These are phyloP conservation scores for Heliconius himera DNA, from an alignment of 1,140 invertebrate species.

Conservation along the genomic window DNA sequence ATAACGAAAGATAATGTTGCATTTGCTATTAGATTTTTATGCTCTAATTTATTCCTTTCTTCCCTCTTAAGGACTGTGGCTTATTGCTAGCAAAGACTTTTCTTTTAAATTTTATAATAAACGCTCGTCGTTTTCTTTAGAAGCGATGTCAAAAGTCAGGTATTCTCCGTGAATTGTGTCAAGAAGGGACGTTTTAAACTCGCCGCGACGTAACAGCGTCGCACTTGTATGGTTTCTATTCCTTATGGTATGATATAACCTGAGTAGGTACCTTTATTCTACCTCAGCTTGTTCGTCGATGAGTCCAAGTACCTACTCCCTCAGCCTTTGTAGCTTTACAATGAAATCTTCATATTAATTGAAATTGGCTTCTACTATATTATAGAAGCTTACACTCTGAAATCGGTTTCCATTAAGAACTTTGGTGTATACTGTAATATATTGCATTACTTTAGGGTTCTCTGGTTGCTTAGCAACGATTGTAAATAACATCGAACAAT, in stretches of 20 bases:
- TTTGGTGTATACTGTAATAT: neutral
- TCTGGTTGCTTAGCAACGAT: too few species aligned
- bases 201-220: constrained; percentile 39
- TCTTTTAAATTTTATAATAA: constrained; percentile 11
- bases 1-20: neutral
- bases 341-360: constrained; percentile 1
- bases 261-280: neutral
- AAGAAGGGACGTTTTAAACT: constrained; percentile 58
- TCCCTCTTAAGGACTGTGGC: neutral
- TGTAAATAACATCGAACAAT: too few species aligned
- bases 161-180: constrained; percentile 58
- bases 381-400: neutral
- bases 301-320: neutral
- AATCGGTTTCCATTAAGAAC: neutral
- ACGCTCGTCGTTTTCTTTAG: neutral
- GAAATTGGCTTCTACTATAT: neutral
- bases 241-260: constrained; percentile 23
- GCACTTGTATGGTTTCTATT: constrained; percentile 44
- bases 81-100: constrained; percentile 1
- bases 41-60: neutral
- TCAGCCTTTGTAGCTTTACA: neutral
- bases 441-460: too few species aligned
- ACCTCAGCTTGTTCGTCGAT: neutral
- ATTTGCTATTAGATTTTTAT: neutral
- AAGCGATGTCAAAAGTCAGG: constrained; percentile 44